phyloP scores from a whole-genome alignment of 2,113 vertebrate genomes.

The Zosterops pallidus region DNA sequence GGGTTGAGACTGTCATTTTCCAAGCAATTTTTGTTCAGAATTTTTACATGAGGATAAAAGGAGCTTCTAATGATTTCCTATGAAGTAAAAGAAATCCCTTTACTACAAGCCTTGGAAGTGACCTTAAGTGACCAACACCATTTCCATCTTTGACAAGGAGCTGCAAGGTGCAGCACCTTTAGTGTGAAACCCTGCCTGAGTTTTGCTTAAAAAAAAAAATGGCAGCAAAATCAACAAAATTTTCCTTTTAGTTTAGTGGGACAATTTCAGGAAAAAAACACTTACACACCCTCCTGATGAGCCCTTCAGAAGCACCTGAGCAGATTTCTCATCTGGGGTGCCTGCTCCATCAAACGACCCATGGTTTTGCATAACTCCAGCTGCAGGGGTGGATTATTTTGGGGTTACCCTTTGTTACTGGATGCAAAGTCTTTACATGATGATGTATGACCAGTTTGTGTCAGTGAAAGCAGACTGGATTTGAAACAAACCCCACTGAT shows the following conservation, averaged over 20 bases:
- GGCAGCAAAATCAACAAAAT: neutral
- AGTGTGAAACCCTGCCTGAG: neutral
- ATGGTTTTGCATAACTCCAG: neutral
- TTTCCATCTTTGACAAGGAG: neutral
- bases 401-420: neutral
- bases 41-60: neutral
- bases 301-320: neutral
- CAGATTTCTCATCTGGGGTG: neutral
- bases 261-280: neutral
- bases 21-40: neutral
- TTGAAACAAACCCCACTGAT: constrained; percentile 1
- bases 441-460: neutral
- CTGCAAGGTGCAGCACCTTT: neutral
- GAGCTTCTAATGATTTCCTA: neutral
- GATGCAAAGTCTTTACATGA: neutral
- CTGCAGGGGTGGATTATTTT: neutral
- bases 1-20: neutral
- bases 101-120: neutral
- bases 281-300: neutral
- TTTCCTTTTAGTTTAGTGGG: neutral
- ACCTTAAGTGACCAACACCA: neutral
- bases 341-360: neutral
- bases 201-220: neutral
- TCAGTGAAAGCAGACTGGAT: neutral
- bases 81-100: neutral